Percentiles rank a stretch among this genome's conserved stretches.
These are phyloP conservation scores for Eupithecia tripunctaria DNA, from an alignment of 2,888 invertebrate genomes.

Conservation along the genomic window DNA sequence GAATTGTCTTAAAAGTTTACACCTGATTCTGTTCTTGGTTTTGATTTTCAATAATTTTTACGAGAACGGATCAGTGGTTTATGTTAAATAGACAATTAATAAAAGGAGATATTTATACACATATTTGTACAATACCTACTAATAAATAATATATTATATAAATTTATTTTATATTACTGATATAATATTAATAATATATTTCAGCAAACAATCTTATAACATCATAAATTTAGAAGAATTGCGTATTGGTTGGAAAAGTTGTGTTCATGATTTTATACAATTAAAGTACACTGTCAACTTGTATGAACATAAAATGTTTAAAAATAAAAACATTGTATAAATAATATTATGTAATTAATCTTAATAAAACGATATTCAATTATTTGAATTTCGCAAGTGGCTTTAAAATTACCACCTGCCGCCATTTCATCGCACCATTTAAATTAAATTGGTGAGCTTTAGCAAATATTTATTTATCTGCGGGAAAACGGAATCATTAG, in stretches of 20 bases:
- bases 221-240: not conserved
- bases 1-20: not conserved
- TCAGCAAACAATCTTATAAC: too few relatives aligned
- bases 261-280: not conserved
- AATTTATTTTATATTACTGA: too few relatives aligned
- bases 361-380: not conserved
- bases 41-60: not conserved
- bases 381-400: not conserved
- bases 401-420: not conserved
- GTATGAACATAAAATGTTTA: not conserved
- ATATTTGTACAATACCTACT: too few relatives aligned
- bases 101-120: too few relatives aligned
- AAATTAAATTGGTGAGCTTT: not conserved
- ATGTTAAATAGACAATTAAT: too few relatives aligned
- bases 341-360: not conserved
- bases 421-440: not conserved
- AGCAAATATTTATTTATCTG: constrained; percentile 1
- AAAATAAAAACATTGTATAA: not conserved
- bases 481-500: constrained; percentile 7
- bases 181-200: too few relatives aligned
- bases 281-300: not conserved
- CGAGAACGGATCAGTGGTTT: too few relatives aligned
- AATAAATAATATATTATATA: too few relatives aligned
- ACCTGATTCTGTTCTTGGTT: not conserved
- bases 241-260: not conserved